These are phyloP conservation scores for Macrocentrus cingulum DNA, from an alignment of 1,140 invertebrate genomes.

Conservation along the genomic window DNA sequence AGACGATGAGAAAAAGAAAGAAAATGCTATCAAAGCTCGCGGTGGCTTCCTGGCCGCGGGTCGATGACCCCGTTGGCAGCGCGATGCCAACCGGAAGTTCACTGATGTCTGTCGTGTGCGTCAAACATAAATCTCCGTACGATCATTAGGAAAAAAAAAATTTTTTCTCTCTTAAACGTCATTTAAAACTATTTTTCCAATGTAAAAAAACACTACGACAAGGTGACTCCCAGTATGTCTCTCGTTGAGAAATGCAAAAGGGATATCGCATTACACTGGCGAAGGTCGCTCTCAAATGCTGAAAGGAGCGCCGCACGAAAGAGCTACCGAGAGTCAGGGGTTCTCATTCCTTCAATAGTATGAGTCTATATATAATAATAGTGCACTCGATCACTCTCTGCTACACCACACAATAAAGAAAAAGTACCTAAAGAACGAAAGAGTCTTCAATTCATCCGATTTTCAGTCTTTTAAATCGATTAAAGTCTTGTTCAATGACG, in stretches of 20 bases:
- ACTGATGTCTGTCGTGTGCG: background rate
- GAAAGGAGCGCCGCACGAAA: background rate
- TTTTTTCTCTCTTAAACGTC: too few relatives aligned
- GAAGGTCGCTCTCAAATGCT: conserved; percentile 13
- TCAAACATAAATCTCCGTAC: background rate
- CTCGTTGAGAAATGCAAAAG: background rate
- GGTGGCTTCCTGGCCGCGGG: background rate
- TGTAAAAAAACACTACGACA: background rate
- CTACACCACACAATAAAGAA: too few relatives aligned
- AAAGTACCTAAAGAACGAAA: too few relatives aligned
- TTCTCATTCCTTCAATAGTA: background rate
- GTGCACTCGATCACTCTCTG: too few relatives aligned
- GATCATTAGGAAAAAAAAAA: too few relatives aligned
- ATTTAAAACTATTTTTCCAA: too few relatives aligned
- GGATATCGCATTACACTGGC: conserved; percentile 9
- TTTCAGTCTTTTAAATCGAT: too few relatives aligned
- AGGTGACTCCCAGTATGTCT: background rate
- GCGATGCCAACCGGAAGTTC: background rate
- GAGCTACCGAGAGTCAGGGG: conserved; percentile 6
- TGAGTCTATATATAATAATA: background rate
- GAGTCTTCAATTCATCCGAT: too few relatives aligned
- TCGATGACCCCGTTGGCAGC: background rate
- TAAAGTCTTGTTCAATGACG: too few relatives aligned
- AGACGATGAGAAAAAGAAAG: background rate
- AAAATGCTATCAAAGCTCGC: background rate